Evolutionary conservation across 2,797 vertebrate genomes (phyloP), one percentile per base, ranked within the genome.

Genomic region (Heteromormyrus szaboi): DNA sequence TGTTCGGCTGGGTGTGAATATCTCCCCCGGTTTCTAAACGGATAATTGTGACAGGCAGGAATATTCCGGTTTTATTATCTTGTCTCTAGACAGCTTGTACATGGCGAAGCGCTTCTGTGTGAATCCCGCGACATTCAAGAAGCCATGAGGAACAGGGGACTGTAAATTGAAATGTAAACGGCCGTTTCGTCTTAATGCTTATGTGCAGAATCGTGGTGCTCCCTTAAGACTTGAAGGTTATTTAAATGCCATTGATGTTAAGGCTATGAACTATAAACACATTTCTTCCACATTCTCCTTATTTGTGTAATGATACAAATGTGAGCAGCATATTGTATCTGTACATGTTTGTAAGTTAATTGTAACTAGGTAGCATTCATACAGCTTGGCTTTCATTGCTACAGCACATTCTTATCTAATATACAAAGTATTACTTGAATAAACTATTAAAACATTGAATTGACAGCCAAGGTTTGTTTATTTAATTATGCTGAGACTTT

Each of bases 251-350:
- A 86, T 84, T 84, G 46, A 65, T 56, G 46, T 53, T 76, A 86
- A 37, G 25, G 53, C 51, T 56, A 56, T 86, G 12, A 56, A 86
- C 17, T 59, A 86, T 86, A 86, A 86, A 86, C 48, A 19, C 53
- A 56, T 41, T 56, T 54, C 29, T 86, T 59, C 29, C 8, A 29
- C 84, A 25, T 89, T 33, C 72, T 12, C 83, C 17, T 85, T 86
- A 37, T 68, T 89, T 89, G 88, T 86, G 29, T 89, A 46, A 89
- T 76, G 12, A 51, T 72, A 86, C 48, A 89, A 86, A n/a, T 85
- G 50, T 37, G 37, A 72, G 76, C 79, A 88, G 54, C 79, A 41
- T 59, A 84, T 50, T 85, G 79, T 68, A 68, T 37, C 81, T 85
- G n/a, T 68, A 88, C 54, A 81, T 46, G 50, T 86, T 41, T 72